Evolutionary conservation across 1,140 invertebrate species (phyloP), one percentile per base, ranked within the genome.

Genomic region (Drosophila kurseongensis): DNA sequence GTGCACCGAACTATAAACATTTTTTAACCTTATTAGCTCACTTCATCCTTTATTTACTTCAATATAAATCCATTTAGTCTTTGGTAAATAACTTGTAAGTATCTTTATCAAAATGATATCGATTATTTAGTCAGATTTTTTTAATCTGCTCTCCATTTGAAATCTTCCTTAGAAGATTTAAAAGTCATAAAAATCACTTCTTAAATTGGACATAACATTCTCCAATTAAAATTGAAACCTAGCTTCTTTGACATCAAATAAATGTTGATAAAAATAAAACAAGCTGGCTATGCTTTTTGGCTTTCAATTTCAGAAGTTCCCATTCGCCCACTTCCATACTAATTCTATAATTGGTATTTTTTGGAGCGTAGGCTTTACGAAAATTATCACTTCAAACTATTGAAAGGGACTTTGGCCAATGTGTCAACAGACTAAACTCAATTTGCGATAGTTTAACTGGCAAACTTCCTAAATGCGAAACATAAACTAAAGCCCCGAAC

Each of bases 361-460:
- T 50, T 14, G 13, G 7, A 48, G 41, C 14, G 42, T 27, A 29
- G 68, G 52, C 32, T 36, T 66, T 27, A 38, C 38, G 35, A 52
- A 44, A 72, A 72, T 73, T 58, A 60, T 72, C 69, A 73, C 69
- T 72, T 73, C 40, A 58, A 51, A 67, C 61, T 51, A 66, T 66
- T 51, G 66, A 42, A 63, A 60, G 60, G n/a, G 27, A 50, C 32
- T 50, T 32, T 10, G 27, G 29, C 5, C 9, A 9, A 51, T 51
- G 32, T 51, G 45, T 51, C 47, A 68, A 36, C 38, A 47, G 63
- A 57, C 32, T 62, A 27, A 72, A 72, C 52, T 58, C 65, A 67
- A 72, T 71, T 54, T 45, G 58, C 50, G 50, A 62, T 59, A 63
- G 66, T 55, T 69, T 52, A 58, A 66, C 71, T 47, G 35, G 6